Conservation (phyloP, 2,797 vertebrate species). For the Eulemur albifrons region DNA sequence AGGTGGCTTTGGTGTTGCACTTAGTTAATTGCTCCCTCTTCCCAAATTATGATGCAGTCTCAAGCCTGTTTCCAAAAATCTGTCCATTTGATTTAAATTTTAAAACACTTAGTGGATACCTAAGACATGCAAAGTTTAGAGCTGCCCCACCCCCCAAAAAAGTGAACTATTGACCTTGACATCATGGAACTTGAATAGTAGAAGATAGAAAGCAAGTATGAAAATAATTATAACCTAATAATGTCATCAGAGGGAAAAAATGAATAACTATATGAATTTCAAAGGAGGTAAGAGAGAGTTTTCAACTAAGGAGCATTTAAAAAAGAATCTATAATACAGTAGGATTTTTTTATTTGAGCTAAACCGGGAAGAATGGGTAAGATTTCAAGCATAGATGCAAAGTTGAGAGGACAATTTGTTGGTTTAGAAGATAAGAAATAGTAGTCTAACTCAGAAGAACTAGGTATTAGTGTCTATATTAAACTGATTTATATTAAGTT, state of each 20-base stretch:
- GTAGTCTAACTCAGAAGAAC: neutral
- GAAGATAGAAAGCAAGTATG: neutral
- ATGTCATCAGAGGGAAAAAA: neutral
- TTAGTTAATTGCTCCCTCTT: neutral
- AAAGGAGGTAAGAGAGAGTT: neutral
- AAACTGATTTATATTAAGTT: neutral
- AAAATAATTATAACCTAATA: neutral
- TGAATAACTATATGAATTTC: neutral
- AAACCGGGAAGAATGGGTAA: neutral
- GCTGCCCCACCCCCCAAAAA: neutral
- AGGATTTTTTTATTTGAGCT: neutral
- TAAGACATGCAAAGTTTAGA: neutral
- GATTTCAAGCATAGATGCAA: neutral
- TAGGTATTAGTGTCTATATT: neutral
- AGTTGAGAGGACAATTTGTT: neutral
- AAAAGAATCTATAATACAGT: neutral
- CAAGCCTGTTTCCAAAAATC: neutral
- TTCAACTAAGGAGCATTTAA: neutral
- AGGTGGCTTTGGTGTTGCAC: neutral
- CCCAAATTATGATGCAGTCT: neutral
- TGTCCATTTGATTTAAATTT: neutral
- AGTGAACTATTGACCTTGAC: neutral
- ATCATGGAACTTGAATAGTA: neutral
- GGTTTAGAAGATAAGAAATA: constrained; percentile 18
- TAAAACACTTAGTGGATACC: neutral